Evolutionary conservation across 2,797 vertebrate genomes (phyloP).

Genomic region (Gobio occitaniae): DNA sequence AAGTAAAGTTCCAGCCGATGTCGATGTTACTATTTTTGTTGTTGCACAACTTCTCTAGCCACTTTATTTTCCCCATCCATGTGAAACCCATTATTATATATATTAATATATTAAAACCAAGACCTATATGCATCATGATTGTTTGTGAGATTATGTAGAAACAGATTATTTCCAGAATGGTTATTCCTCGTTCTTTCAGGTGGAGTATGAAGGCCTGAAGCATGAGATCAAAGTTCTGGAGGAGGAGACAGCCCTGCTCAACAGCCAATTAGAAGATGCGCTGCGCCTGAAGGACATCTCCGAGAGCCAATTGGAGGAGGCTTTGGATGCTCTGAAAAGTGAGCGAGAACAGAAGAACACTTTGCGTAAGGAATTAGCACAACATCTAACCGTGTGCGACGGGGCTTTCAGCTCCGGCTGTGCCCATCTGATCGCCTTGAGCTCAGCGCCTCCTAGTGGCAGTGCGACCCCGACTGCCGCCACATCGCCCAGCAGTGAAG

Average conservation of each 20-base stretch:
- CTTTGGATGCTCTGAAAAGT: conserved; percentile 90
- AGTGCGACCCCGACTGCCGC: conserved; percentile 78
- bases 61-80: neutral
- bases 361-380: conserved; percentile 90
- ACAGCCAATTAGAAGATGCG: conserved; percentile 91
- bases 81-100: neutral
- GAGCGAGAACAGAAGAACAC: conserved; percentile 93
- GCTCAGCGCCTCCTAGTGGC: conserved; percentile 84
- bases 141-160: neutral
- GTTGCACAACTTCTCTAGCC: too few relatives aligned
- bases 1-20: too few relatives aligned
- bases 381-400: conserved; percentile 91
- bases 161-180: neutral
- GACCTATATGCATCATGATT: neutral
- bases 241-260: conserved; percentile 90
- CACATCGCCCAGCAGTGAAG: conserved; percentile 73
- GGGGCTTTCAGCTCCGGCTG: conserved; percentile 84
- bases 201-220: conserved; percentile 97
- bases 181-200: conserved; percentile 75
- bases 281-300: conserved; percentile 93
- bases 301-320: conserved; percentile 91
- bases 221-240: conserved; percentile 96
- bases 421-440: conserved; percentile 85
- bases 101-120: neutral
- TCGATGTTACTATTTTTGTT: neutral